Evolutionary conservation across 2,888 invertebrate genomes (phyloP), one percentile per base, ranked within the genome.

Genomic region (Sepiola atlantica): DNA sequence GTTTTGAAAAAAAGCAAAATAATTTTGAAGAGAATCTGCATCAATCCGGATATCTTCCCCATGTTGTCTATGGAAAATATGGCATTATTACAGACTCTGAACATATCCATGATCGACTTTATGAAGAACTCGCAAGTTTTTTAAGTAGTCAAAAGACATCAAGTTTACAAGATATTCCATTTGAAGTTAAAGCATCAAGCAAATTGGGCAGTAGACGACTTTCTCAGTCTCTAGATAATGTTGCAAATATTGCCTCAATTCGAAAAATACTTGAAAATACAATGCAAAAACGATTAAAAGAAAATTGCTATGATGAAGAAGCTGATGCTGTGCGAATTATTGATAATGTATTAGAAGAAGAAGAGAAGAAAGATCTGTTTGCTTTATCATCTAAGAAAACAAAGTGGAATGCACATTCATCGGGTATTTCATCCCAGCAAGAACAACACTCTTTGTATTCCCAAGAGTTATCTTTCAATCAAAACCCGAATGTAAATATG

Each of bases 221-320:
- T 93, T 93, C 93, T 61, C 54, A 55, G 35, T 93, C 93, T 28
- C 93, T 93, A 3, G 93, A 93, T 35, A 61, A 93, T 35, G 55
- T 93, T n/a, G 35, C 57, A 55, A 35, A 93, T 35, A 61, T 93
- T 32, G 35, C 61, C 20, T 55, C 93, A 32, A 93, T 93, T 35
- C 93, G 93, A 35, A 93, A 93, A 55, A 61, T 93, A 55, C 61
- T 93, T 32, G 93, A 93, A 55, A 93, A 61, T 35, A 93, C 93
- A 55, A 93, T 93, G 93, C 35, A 35, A 28, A 93, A 93, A 32
- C n/a, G 93, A 35, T 55, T 93, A 61, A 35, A 93, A 55, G 55
- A 55, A 1, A 93, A 55, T 21, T 61, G 57, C 4, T 55, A 35
- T 14, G n/a, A 55, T 28, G 61, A 93, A 35, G 93, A 93, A 61